Evolutionary conservation across 2,113 vertebrate genomes (phyloP).

Genomic region (Hippocampus abdominalis): DNA sequence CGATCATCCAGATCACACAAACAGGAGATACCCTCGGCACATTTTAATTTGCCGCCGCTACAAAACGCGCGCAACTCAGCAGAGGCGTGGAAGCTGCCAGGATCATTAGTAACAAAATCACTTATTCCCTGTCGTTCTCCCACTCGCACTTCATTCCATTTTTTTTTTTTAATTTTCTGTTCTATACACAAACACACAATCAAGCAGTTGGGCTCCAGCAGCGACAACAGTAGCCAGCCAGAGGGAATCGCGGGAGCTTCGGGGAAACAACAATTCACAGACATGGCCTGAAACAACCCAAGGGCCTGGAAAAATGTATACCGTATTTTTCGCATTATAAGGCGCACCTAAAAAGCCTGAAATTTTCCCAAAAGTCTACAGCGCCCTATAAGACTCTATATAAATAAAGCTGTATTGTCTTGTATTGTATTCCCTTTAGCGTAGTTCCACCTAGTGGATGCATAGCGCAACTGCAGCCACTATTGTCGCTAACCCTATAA

Average conservation of each 20-base stretch:
- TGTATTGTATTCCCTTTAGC: too few relatives aligned
- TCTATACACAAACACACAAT: not conserved
- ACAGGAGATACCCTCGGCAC: conserved; percentile 34
- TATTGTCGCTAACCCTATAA: too few relatives aligned
- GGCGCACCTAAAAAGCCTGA: too few relatives aligned
- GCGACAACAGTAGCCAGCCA: conserved; percentile 25
- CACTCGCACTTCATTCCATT: conserved; percentile 1
- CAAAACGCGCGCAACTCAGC: conserved; percentile 23
- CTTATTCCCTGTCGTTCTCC: conserved; percentile 3
- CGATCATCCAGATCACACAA: conserved; percentile 51
- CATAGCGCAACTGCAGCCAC: too few relatives aligned
- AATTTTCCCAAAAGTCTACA: too few relatives aligned
- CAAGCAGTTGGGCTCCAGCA: not conserved
- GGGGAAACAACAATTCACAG: conserved; percentile 30
- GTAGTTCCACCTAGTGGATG: too few relatives aligned
- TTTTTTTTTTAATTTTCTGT: not conserved
- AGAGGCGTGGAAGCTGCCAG: conserved; percentile 29
- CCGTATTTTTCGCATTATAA: too few relatives aligned
- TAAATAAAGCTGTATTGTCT: too few relatives aligned
- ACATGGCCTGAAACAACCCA: conserved; percentile 43
- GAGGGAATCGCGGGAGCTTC: conserved; percentile 25
- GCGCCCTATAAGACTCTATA: too few relatives aligned
- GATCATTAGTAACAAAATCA: conserved; percentile 3
- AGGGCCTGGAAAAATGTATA: conserved; percentile 3
- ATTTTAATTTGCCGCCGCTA: conserved; percentile 53